Conservation (phyloP, 2,888 invertebrate species). For the Agriopis leucophaearia region DNA sequence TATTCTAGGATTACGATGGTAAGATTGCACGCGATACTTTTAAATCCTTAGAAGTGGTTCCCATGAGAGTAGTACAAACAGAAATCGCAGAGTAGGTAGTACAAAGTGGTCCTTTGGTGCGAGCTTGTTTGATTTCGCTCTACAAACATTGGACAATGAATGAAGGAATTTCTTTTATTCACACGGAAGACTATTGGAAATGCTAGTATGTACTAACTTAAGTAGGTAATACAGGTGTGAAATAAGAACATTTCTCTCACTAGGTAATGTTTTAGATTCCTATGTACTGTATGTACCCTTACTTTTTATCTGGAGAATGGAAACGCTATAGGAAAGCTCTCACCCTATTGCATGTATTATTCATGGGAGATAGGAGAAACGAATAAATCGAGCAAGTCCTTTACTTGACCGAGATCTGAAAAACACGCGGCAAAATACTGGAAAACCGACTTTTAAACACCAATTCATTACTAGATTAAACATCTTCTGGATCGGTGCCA, state of each 20-base stretch:
- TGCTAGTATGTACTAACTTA: neutral
- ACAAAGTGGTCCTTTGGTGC: conserved; percentile 31
- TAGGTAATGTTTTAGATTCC: no score
- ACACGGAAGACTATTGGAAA: conserved; percentile 18
- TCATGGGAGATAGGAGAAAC: conserved; percentile 54
- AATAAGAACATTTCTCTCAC: neutral
- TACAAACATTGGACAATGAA: conserved; percentile 25
- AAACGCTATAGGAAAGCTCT: conserved; percentile 46
- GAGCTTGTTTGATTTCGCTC: conserved; percentile 34
- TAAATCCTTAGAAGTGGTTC: conserved; percentile 55
- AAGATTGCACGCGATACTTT: conserved; percentile 40
- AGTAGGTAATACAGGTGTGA: neutral
- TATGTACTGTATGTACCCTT: neutral
- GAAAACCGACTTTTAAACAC: conserved; percentile 5
- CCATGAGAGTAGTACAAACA: conserved; percentile 65
- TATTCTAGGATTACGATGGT: conserved; percentile 12
- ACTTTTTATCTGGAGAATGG: neutral
- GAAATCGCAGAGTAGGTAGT: conserved; percentile 52
- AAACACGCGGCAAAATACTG: conserved; percentile 9
- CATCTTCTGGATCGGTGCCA: conserved; percentile 50
- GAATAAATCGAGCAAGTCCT: conserved; percentile 42
- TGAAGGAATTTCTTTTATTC: conserved; percentile 37
- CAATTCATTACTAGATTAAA: conserved; percentile 32
- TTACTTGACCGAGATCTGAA: conserved; percentile 23
- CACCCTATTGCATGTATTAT: conserved; percentile 76